phyloP scores from a whole-genome alignment of 2,113 vertebrate species.

The Forbesichthys papilliferus region DNA sequence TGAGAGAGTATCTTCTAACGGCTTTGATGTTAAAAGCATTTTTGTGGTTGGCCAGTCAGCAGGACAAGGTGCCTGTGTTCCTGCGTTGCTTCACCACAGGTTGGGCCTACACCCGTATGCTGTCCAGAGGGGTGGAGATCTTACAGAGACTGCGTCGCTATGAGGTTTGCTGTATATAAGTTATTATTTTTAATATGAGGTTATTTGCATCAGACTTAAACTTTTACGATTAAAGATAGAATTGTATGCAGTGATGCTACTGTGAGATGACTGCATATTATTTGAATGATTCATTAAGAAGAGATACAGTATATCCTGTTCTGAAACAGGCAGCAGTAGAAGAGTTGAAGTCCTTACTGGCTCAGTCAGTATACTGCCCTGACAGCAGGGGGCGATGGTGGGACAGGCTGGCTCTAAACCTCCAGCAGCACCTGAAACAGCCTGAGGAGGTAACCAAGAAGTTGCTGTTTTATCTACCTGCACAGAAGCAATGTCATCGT shows the following conservation, averaged over 20 bases:
- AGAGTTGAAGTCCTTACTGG: constrained; percentile 82
- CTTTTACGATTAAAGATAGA: not conserved
- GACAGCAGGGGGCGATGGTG: constrained; percentile 95
- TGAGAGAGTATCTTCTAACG: not conserved
- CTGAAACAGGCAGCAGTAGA: constrained; percentile 82
- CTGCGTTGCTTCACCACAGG: constrained; percentile 89
- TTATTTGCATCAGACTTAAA: not conserved
- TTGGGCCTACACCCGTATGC: constrained; percentile 87
- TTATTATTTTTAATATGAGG: not conserved
- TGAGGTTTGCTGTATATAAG: constrained; percentile 73
- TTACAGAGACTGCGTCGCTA: constrained; percentile 88
- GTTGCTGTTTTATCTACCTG: constrained; percentile 7
- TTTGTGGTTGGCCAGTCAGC: constrained; percentile 70
- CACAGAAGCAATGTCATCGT: not conserved
- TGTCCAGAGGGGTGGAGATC: constrained; percentile 89
- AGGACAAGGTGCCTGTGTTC: constrained; percentile 82
- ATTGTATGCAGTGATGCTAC: not conserved
- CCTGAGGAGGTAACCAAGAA: constrained; percentile 75
- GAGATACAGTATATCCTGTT: not conserved
- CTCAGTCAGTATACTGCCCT: constrained; percentile 84
- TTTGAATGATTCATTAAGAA: too few relatives aligned
- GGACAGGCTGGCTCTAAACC: constrained; percentile 92
- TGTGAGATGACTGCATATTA: not conserved
- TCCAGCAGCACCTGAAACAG: constrained; percentile 91
- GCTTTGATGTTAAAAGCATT: not conserved